A percentile compares a stretch with the other conserved stretches of the same genome.
phyloP scores from a whole-genome alignment of 2,888 invertebrate genomes.

The Agriopis leucophaearia region DNA sequence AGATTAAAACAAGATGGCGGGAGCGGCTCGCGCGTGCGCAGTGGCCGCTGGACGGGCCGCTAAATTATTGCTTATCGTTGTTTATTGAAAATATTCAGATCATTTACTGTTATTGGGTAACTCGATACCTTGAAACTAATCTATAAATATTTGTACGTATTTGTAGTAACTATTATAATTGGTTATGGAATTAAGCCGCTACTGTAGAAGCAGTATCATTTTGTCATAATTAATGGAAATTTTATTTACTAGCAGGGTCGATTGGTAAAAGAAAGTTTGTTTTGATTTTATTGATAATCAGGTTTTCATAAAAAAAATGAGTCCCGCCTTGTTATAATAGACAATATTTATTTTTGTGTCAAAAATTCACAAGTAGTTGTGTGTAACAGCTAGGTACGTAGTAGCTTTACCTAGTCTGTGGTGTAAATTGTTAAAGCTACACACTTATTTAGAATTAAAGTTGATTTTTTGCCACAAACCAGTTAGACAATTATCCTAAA shows the following conservation, averaged over 20 bases:
- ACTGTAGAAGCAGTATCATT: slow-evolving; percentile 11
- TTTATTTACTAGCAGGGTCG: slow-evolving; percentile 2
- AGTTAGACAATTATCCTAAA: no score
- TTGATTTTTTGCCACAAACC: no score
- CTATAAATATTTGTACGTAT: slow-evolving; percentile 14
- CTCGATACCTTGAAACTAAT: slow-evolving; percentile 32
- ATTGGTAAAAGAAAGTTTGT: not conserved
- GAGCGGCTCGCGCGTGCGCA: slow-evolving; percentile 84
- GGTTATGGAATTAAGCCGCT: slow-evolving; percentile 14
- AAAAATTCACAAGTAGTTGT: no score
- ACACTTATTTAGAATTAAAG: no score
- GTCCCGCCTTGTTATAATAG: no score
- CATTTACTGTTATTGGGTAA: slow-evolving; percentile 37
- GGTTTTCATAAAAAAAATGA: no score
- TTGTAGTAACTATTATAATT: slow-evolving; percentile 22
- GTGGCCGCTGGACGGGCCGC: slow-evolving; percentile 61
- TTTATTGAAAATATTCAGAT: slow-evolving; percentile 45
- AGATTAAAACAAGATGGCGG: slow-evolving; percentile 85
- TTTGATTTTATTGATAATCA: no score
- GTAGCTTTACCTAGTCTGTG: no score
- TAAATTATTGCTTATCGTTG: slow-evolving; percentile 71
- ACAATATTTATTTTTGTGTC: no score
- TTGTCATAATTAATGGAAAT: slow-evolving; percentile 9
- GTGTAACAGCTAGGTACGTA: no score
- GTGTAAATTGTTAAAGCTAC: no score